Evolutionary conservation across 2,888 invertebrate genomes (phyloP), one percentile per base, ranked within the genome.

Genomic region (Leucoptera coffeella): DNA sequence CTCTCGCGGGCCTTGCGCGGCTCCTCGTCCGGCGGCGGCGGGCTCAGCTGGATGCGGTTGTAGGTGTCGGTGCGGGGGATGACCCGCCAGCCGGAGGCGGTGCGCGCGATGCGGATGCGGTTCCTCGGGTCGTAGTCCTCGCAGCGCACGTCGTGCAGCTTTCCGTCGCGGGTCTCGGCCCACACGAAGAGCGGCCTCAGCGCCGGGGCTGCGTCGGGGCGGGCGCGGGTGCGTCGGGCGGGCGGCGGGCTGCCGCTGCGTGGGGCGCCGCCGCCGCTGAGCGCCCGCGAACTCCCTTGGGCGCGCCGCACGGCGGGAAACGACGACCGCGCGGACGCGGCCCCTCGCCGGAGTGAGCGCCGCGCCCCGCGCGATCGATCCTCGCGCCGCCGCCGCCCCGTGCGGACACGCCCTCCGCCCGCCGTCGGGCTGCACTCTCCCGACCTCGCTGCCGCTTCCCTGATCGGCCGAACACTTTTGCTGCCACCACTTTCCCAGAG

Each of bases 111-210:
- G 43, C 85, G 80, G 45, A 89, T 84, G 32, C 88, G 83, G 62
- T 89, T 89, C 31, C 85, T 73, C 52, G 83, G 79, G 69, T 89
- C 88, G 74, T 88, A 88, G 54, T 89, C 88, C 59, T 89, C 89
- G 65, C 87, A 87, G 56, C 81, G 79, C 41, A 89, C 87, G 58
- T 85, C 84, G 48, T 85, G 80, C 55, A 89, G 86, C 50, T 78
- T 77, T 35, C 84, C 83, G 58, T 86, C 83, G 41, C 78, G 78
- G 35, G 78, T 74, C 54, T 85, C 85, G 34, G 85, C 84, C 87
- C 88, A 89, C 39, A 89, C 75, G 58, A 89, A 89, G 37, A 89
- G 83, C 38, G 88, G 88, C 47, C 85, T 84, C 39, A 86, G 80
- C 32, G 80, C 78, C 40, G 83, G 74, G 34, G 39, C 35, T 42